Evolutionary conservation across 2,888 invertebrate species (phyloP).

Genomic region (Cyclophora punctaria): DNA sequence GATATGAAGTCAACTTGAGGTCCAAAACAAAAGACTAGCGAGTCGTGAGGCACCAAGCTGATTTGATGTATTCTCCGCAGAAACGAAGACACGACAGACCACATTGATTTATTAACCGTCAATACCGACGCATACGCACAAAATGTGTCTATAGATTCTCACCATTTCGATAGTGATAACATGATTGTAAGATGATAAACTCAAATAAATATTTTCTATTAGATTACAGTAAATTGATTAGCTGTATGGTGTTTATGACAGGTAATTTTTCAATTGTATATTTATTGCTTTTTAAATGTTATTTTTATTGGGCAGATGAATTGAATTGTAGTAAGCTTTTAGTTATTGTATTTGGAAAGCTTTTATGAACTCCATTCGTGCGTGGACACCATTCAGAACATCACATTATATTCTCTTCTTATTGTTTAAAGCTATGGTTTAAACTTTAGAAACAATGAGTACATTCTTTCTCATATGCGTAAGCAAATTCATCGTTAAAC

Average conservation of each 20-base stretch:
- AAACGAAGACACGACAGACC: constrained; percentile 55
- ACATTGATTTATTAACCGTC: constrained; percentile 56
- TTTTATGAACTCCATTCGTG: no score
- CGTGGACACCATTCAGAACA: no score
- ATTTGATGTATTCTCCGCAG: constrained; percentile 63
- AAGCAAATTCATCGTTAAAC: constrained; percentile 6
- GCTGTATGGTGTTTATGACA: constrained; percentile 48
- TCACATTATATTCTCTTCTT: no score
- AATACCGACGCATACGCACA: constrained; percentile 16
- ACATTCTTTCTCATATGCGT: no score
- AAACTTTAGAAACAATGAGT: not conserved
- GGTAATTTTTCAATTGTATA: constrained; percentile 13
- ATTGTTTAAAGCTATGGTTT: no score
- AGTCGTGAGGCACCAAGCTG: constrained; percentile 73
- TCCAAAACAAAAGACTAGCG: constrained; percentile 56
- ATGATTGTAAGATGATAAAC: constrained; percentile 23
- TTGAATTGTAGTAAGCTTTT: no score
- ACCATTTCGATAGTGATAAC: constrained; percentile 7
- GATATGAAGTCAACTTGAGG: constrained; percentile 38
- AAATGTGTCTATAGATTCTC: constrained; percentile 11
- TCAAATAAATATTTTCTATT: constrained; percentile 27
- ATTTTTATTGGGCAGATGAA: no score
- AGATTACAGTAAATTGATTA: constrained; percentile 45
- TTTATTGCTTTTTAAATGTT: no score
- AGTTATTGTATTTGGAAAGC: no score